Base-by-base conservation (phyloP, 2,888 invertebrate species). In the Trachelus tabidus region DNA sequence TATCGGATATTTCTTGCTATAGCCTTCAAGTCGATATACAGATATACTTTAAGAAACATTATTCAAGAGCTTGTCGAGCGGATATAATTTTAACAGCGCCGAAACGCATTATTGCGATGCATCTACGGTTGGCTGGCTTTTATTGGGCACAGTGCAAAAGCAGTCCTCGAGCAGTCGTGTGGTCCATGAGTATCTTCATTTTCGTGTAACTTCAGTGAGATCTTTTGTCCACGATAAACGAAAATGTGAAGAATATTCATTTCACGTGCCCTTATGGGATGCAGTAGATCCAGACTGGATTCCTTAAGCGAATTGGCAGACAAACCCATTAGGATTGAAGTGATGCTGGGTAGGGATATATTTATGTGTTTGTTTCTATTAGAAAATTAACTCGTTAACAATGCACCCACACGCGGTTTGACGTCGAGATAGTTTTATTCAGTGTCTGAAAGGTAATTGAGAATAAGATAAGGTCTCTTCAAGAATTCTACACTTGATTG, bases 51-150 rank as follows among this genome's bases (percentile, higher is more conserved):
- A 68, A 30, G 73, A 30, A 56, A 56, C 37, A 69, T 73, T 75
- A 15, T 73, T 34, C 73, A 69, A 75, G 34, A 34, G 34, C 69
- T 69, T 74, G 73, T 79, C 76, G 78, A 76, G 79, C 77, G 80
- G 80, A 85, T 85, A 87, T 88, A 88, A 89, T 87, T 88, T 88
- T 88, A 89, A 88, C 86, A 80, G 78, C 79, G 78, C 79, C 6
- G 23, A 56, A 56, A 56, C 23, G 56, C 23, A 34, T 31, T 71
- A 71, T 71, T 71, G 71, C 31, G 23, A 71, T 34, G 71, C 31
- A 31, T 34, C 23, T 71, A 15, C 33, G 71, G 33, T 15, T 23
- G 71, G 71, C 23, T 71, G 31, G 33, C 33, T 71, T 71, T 71
- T 71, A 35, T 34, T 71, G 33, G 71, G 33, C 71, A 34, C 71